Evolutionary conservation across 2,888 invertebrate species (phyloP).

Genomic region (Amphipyra berbera): DNA sequence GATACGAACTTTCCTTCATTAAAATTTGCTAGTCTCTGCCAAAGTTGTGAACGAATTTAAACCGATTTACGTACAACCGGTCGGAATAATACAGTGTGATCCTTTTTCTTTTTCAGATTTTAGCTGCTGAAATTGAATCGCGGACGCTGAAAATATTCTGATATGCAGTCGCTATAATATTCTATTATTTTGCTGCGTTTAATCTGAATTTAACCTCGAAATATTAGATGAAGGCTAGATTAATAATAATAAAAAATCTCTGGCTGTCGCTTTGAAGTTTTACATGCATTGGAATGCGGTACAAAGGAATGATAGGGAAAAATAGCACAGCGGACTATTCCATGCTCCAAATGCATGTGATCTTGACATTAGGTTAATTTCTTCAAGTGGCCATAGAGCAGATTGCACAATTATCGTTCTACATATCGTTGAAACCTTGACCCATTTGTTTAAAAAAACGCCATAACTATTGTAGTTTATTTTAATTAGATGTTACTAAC

Average conservation of each 20-base stretch:
- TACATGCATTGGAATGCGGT: no score
- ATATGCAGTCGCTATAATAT: no score
- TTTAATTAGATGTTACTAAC: not conserved
- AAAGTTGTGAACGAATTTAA: slow-evolving; percentile 9
- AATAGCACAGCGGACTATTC: slow-evolving; percentile 38
- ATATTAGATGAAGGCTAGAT: no score
- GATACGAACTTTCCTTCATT: slow-evolving; percentile 14
- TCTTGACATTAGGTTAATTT: slow-evolving; percentile 64
- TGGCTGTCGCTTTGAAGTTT: no score
- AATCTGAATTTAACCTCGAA: no score
- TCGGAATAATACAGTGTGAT: not conserved
- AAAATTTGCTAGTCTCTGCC: not conserved
- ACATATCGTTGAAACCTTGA: slow-evolving; percentile 30
- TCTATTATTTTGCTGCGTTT: no score
- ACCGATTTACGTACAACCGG: slow-evolving; percentile 1
- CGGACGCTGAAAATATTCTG: no score
- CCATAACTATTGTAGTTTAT: not conserved
- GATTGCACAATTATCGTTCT: slow-evolving; percentile 6
- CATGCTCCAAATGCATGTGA: slow-evolving; percentile 44
- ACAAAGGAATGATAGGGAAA: slow-evolving; percentile 3
- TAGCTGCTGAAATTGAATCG: no score
- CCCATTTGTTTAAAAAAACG: slow-evolving; percentile 14
- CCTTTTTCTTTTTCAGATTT: no score
- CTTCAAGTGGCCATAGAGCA: slow-evolving; percentile 38
- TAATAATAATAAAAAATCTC: no score